phyloP scores from a whole-genome alignment of 2,888 invertebrate species.

The Amphipoea lucens region DNA sequence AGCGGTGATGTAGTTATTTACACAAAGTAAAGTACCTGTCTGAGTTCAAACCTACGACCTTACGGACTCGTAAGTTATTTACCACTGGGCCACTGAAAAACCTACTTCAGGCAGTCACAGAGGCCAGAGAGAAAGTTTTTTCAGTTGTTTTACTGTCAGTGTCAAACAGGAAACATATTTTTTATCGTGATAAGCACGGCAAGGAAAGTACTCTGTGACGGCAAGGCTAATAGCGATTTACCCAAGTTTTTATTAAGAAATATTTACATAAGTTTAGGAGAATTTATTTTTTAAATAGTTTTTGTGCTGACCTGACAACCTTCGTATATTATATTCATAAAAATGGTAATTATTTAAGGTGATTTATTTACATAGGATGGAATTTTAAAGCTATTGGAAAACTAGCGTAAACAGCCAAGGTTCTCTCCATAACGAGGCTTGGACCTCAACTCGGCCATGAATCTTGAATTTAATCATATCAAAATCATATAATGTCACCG shows the following conservation, averaged over 20 bases:
- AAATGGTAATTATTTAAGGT: conserved; percentile 6
- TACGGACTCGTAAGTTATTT: not conserved
- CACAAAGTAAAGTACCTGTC: not conserved
- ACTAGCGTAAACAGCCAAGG: not conserved
- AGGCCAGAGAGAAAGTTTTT: not conserved
- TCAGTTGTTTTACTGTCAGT: not conserved
- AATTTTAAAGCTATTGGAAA: not conserved
- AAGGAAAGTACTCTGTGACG: too few relatives aligned
- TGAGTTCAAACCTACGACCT: not conserved
- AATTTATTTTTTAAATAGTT: not conserved
- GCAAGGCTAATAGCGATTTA: not conserved
- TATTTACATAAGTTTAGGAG: not conserved
- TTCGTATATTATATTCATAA: not conserved
- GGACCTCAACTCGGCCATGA: not conserved
- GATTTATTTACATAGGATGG: not conserved
- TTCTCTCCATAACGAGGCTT: not conserved
- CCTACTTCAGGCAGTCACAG: not conserved
- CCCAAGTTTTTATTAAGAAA: not conserved
- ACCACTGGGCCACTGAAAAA: not conserved
- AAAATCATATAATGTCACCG: not conserved
- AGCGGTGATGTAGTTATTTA: not conserved
- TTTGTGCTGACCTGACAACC: not conserved
- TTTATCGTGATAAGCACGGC: not conserved
- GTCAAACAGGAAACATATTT: not conserved
- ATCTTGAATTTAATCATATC: not conserved